Base-by-base conservation (phyloP, 1,140 invertebrate genomes). In the Lepidotrigona ventralis region DNA sequence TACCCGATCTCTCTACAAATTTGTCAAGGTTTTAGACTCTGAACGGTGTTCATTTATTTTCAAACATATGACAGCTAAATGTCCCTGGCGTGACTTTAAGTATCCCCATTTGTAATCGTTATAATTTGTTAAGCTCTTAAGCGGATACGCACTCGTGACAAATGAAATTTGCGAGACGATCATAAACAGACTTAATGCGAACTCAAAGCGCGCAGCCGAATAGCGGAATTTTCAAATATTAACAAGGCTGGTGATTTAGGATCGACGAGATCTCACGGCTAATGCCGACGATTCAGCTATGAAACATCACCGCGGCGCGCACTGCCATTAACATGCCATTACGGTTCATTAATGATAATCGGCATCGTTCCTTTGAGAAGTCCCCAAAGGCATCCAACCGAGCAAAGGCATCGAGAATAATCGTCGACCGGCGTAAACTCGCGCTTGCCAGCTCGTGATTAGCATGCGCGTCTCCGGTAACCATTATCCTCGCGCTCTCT, bases 331-430 rank as follows among this genome's bases (percentile, higher is more conserved):
- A 92, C 90, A 89, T 85, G 90, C 85, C 85, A 82, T 82, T 90
- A 92, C 63, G 66, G 77, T 80, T 86, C 91, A 92, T 92, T 93
- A 93, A 87, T 86, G 88, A 87, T 91, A 91, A 90, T 89, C 89
- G 90, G 83, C 88, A 87, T 87, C 89, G 90, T 90, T 90, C 90
- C 90, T 91, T 91, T 91, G 87, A 88, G 86, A 81, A 68, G 29
- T 81, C 64, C 74, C 39, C 78, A 56, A 88, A 84, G 85, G 77
- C 86, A 85, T 76, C 56, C 63, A 70, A 83, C n/a, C 39, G 82
- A 72, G 75, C 54, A 26, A 78, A 73, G 51, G 83, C 85, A 69
- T 74, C 81, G 76, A 46, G 75, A 75, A 85, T 88, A 82, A 88
- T 82, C 83, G 66, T 75, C 46, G 21, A 33, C 29, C 60, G 76